A percentile compares a stretch with the other conserved stretches of the same genome.
Evolutionary conservation across 1,140 invertebrate genomes (phyloP).

Genomic region (Fragariocoptes setiger): DNA sequence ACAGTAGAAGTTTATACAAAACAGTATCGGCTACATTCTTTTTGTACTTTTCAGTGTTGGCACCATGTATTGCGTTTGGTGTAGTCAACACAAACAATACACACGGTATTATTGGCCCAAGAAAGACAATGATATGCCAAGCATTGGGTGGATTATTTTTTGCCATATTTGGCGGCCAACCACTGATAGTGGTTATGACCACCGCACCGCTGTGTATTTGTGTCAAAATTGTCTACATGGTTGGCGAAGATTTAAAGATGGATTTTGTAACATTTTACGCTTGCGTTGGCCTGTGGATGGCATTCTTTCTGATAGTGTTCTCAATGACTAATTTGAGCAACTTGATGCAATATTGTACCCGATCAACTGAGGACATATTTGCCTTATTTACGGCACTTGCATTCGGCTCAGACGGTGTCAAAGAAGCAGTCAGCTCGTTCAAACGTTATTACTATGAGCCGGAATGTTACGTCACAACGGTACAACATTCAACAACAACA

Average conservation of each 20-base stretch:
- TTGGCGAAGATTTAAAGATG: slow-evolving; percentile 18
- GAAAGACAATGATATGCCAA: slow-evolving; percentile 22
- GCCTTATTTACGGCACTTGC: slow-evolving; percentile 23
- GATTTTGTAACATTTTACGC: slow-evolving; percentile 23
- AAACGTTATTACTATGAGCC: slow-evolving; percentile 17
- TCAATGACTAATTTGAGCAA: slow-evolving; percentile 19
- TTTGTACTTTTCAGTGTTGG: slow-evolving; percentile 22
- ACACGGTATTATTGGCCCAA: slow-evolving; percentile 20
- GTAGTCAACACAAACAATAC: slow-evolving; percentile 22
- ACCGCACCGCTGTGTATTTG: slow-evolving; percentile 23
- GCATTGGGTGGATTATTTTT: slow-evolving; percentile 22
- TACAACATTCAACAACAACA: not conserved
- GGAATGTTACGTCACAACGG: not conserved
- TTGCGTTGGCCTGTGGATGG: slow-evolving; percentile 22
- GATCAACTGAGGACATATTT: slow-evolving; percentile 24
- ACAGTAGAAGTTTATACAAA: slow-evolving; percentile 23
- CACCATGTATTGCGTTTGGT: slow-evolving; percentile 23
- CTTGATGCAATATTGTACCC: slow-evolving; percentile 19
- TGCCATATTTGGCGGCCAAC: slow-evolving; percentile 19
- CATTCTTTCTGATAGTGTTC: slow-evolving; percentile 21
- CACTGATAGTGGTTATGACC: slow-evolving; percentile 21
- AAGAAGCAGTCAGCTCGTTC: slow-evolving; percentile 19
- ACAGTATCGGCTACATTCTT: slow-evolving; percentile 17
- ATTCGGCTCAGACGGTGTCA: slow-evolving; percentile 21
- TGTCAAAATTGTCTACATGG: slow-evolving; percentile 21